These are phyloP conservation scores for Zaprionus gabonicus DNA, from an alignment of 1,140 invertebrate species.

Conservation along the genomic window DNA sequence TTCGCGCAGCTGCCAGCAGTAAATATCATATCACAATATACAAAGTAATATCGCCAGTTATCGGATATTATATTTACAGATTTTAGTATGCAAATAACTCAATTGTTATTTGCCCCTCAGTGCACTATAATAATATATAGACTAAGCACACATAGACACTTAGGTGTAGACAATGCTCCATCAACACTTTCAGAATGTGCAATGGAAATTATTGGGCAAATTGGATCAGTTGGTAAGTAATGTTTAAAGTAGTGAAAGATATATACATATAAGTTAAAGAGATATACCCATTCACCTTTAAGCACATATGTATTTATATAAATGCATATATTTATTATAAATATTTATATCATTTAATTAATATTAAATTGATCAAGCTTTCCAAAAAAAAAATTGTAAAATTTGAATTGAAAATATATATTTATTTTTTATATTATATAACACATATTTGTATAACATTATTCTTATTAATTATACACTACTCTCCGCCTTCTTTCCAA, in stretches of 20 bases:
- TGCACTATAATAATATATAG: background rate
- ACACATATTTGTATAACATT: no score
- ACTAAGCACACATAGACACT: background rate
- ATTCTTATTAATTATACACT: no score
- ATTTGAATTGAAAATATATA: no score
- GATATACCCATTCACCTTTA: background rate
- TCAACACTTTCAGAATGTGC: background rate
- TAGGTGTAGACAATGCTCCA: constrained; percentile 1
- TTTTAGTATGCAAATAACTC: constrained; percentile 1
- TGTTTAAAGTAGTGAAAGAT: background rate
- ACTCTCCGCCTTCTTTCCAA: no score
- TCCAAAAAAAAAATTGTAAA: no score
- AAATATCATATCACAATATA: background rate
- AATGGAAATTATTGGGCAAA: background rate
- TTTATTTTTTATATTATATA: no score
- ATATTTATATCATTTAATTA: background rate
- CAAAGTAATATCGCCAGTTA: background rate
- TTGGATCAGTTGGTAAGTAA: background rate
- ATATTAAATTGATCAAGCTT: no score
- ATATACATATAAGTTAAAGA: background rate
- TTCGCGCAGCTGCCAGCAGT: background rate
- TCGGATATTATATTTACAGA: background rate
- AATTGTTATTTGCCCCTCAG: background rate
- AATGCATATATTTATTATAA: background rate
- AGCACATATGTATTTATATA: no score